Conservation (phyloP, 2,113 vertebrate species). For the Rhinoptilus africanus region DNA sequence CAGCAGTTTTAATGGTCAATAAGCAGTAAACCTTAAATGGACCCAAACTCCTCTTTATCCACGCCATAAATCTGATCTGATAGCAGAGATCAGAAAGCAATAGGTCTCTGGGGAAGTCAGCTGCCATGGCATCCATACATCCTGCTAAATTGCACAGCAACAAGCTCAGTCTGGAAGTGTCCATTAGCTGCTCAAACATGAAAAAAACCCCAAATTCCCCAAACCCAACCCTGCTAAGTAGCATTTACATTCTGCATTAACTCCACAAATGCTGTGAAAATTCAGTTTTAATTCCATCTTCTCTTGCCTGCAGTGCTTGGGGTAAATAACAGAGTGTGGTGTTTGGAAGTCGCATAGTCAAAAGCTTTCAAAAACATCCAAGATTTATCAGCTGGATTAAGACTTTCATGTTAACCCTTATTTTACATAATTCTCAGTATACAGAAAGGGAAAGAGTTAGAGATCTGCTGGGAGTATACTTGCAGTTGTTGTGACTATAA, state of each 20-base stretch:
- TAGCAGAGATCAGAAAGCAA: not conserved
- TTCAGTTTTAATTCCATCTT: not conserved
- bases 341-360: not conserved
- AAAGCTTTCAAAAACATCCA: not conserved
- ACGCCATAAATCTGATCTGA: not conserved
- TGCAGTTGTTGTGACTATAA: not conserved
- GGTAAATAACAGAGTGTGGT: not conserved
- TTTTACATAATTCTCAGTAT: not conserved
- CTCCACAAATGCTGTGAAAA: not conserved
- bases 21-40: constrained; percentile 16
- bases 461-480: not conserved
- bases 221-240: not conserved
- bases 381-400: not conserved
- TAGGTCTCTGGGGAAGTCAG: not conserved
- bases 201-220: not conserved
- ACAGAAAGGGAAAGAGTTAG: not conserved
- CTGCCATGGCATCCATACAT: not conserved
- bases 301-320: not conserved
- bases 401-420: not conserved
- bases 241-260: not conserved
- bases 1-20: not conserved
- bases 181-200: not conserved
- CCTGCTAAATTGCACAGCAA: not conserved
- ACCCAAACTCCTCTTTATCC: constrained; percentile 1
- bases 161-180: not conserved